phyloP scores from a whole-genome alignment of 2,113 vertebrate species.

The Periophthalmus modestus region DNA sequence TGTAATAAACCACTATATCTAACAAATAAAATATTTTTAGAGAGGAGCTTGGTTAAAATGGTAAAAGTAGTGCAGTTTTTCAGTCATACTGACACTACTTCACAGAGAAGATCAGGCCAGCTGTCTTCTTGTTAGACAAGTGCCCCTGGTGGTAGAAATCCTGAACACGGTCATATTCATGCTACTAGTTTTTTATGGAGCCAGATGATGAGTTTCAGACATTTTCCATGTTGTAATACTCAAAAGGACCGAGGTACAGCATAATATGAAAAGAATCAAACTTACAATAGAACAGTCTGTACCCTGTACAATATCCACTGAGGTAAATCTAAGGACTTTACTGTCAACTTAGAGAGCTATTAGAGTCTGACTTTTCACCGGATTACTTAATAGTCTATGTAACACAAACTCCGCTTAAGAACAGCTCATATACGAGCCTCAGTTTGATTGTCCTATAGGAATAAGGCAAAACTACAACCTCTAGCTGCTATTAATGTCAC shows the following conservation, averaged over 20 bases:
- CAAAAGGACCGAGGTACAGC: slow-evolving; percentile 37
- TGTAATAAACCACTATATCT: neutral
- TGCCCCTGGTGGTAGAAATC: slow-evolving; percentile 70
- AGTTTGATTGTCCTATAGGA: too few relatives aligned
- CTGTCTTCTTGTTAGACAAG: slow-evolving; percentile 57
- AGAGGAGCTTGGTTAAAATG: neutral
- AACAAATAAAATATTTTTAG: neutral
- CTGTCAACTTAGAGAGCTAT: neutral
- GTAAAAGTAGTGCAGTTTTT: neutral
- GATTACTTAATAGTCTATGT: neutral
- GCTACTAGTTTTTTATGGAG: slow-evolving; percentile 47
- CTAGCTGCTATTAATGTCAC: neutral
- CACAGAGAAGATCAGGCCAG: slow-evolving; percentile 16
- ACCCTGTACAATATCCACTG: slow-evolving; percentile 1
- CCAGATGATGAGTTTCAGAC: slow-evolving; percentile 70
- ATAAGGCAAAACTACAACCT: neutral
- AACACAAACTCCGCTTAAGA: too few relatives aligned
- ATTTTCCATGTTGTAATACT: slow-evolving; percentile 73
- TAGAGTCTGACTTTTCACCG: neutral
- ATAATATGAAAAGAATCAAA: slow-evolving; percentile 31
- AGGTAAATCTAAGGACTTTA: neutral
- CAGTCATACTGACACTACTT: neutral
- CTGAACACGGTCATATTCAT: slow-evolving; percentile 33
- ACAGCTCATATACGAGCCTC: neutral
- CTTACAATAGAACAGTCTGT: slow-evolving; percentile 19